Evolutionary conservation across 2,888 invertebrate genomes (phyloP), one percentile per base, ranked within the genome.

Genomic region (Clostera curtula): DNA sequence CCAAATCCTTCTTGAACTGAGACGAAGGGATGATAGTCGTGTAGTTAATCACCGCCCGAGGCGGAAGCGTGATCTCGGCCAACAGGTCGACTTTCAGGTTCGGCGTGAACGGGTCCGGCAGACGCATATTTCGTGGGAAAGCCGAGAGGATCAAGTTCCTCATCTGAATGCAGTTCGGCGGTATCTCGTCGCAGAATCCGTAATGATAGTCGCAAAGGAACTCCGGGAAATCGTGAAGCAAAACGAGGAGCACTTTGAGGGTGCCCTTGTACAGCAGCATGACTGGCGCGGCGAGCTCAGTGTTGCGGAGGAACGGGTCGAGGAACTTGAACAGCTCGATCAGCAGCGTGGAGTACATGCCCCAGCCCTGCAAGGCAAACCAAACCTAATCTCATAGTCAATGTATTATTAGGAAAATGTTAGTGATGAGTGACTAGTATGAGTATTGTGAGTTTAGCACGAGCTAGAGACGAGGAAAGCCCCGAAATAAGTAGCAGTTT

Each of bases 141-240:
- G 99, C 99, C 3, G 98, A 97, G 37, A 99, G 84, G 28, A 99
- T 97, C 30, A 99, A 86, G 69, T 99, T 99, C 25, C 99, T 88
- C 96, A 99, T 96, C 73, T 95, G 98, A 47, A 99, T 97, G 76
- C 99, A 99, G 72, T 99, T 99, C 3, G 98, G 96, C 23, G 99
- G 98, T 53, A 99, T 98, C 36, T 96, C 97, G 73, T 99, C 99
- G 72, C 99, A 98, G 82, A 99, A 97, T 21, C 96, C 95, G 70
- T 98, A 98, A 72, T 99, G 98, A 73, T 98, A 98, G 69, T 99
- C 99, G 74, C 98, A 98, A 25, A 99, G 87, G 72, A 99, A 97
- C 79, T 99, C 99, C 0, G 99, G 99, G 72, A 99, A 99, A 70
- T 99, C 99, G 66, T 99, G 99, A 6, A 99, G 86, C 14, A 99